phyloP scores from a whole-genome alignment of 2,888 invertebrate genomes.

The Trypoxylon attenuatum region DNA sequence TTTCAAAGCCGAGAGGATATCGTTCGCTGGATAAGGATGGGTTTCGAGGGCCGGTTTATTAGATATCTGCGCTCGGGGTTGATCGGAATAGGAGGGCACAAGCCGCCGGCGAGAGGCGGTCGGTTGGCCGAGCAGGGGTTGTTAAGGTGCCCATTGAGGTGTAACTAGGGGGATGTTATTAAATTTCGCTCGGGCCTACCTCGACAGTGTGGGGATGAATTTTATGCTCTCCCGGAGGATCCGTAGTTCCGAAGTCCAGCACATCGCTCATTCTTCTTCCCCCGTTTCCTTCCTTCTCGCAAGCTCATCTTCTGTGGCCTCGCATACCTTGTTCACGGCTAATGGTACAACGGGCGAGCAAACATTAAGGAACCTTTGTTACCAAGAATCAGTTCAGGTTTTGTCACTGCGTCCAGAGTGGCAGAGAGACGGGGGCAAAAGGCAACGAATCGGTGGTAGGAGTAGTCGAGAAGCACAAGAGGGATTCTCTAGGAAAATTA shows the following conservation, averaged over 20 bases:
- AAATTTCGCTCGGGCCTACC: conserved; percentile 73
- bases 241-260: conserved; percentile 49
- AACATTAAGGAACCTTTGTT: no score
- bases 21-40: conserved; percentile 57
- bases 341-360: no score
- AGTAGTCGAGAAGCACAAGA: background rate
- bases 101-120: conserved; percentile 33
- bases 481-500: conserved; percentile 29
- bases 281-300: background rate
- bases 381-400: no score
- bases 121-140: conserved; percentile 66
- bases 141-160: conserved; percentile 75
- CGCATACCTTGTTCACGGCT: no score
- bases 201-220: conserved; percentile 68
- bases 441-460: background rate
- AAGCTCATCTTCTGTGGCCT: no score
- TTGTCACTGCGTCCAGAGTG: no score
- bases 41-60: conserved; percentile 71
- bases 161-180: conserved; percentile 75
- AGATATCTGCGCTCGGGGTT: conserved; percentile 65
- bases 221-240: conserved; percentile 64
- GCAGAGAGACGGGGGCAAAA: no score
- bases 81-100: conserved; percentile 43
- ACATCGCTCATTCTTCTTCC: conserved; percentile 10
- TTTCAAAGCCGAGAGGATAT: conserved; percentile 44